These are phyloP conservation scores for Choloepus didactylus DNA, from an alignment of 2,797 vertebrate genomes.

Conservation along the genomic window DNA sequence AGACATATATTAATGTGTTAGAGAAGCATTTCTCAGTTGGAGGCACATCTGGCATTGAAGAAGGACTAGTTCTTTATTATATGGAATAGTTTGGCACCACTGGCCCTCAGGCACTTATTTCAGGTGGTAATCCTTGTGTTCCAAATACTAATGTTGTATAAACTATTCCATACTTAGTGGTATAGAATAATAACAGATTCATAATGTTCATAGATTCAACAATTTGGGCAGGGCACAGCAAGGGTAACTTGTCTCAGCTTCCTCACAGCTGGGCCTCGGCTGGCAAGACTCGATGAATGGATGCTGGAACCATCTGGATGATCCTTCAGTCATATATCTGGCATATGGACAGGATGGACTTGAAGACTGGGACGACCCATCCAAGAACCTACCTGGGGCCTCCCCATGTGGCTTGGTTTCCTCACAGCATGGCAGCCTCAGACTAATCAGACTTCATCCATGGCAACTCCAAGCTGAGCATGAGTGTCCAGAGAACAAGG, in stretches of 20 bases:
- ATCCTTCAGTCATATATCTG: background rate
- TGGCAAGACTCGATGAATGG: background rate
- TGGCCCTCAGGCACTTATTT: background rate
- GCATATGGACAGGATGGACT: background rate
- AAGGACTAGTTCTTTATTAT: background rate
- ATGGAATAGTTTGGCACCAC: background rate
- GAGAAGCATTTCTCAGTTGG: background rate
- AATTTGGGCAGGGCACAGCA: background rate
- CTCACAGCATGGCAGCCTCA: background rate
- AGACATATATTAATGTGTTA: background rate
- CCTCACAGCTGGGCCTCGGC: background rate
- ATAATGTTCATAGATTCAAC: background rate
- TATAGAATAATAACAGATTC: background rate
- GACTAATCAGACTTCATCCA: background rate
- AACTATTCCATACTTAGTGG: background rate
- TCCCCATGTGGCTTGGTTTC: background rate
- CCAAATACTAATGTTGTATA: background rate
- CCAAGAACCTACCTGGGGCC: background rate
- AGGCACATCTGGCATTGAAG: background rate
- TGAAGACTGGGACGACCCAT: background rate
- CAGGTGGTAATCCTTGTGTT: background rate
- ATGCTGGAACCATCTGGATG: background rate
- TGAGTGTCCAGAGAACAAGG: background rate
- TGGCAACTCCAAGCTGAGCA: background rate
- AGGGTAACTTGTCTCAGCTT: background rate